phyloP scores from a whole-genome alignment of 1,140 invertebrate species.

The Helicoverpa armigera region DNA sequence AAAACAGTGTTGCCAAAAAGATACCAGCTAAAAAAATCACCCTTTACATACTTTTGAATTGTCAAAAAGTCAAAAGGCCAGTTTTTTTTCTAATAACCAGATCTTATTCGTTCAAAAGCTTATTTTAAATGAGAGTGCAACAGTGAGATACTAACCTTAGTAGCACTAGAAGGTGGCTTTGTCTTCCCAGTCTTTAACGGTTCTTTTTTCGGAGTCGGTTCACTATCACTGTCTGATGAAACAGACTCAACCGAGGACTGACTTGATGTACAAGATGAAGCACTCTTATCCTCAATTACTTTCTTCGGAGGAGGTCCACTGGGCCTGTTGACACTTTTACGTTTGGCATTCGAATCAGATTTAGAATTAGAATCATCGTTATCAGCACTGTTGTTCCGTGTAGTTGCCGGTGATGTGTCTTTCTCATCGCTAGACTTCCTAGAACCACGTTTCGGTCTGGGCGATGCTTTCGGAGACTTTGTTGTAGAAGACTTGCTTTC shows the following conservation, averaged over 20 bases:
- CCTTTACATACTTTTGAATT: no score
- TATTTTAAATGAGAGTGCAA: no score
- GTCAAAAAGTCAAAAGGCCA: no score
- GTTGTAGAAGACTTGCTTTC: constrained; percentile 79
- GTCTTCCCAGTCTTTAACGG: constrained; percentile 70
- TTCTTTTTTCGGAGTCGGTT: constrained; percentile 73
- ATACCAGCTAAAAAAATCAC: no score
- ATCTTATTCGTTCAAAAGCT: no score
- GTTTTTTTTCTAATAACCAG: no score
- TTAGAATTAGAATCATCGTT: constrained; percentile 80
- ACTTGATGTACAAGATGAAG: constrained; percentile 81
- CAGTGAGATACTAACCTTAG: constrained; percentile 66
- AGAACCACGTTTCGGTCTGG: constrained; percentile 71
- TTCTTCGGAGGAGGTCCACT: constrained; percentile 80
- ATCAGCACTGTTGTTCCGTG: constrained; percentile 54
- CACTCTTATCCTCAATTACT: constrained; percentile 75
- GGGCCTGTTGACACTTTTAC: constrained; percentile 68
- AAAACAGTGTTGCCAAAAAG: no score
- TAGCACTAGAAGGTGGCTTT: constrained; percentile 64
- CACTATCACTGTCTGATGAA: constrained; percentile 80
- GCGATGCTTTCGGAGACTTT: constrained; percentile 74
- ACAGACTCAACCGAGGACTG: constrained; percentile 81
- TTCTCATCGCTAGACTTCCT: constrained; percentile 79
- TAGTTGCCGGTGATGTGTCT: constrained; percentile 62
- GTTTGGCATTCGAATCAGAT: constrained; percentile 79